Evolutionary conservation across 2,888 invertebrate species (phyloP), one percentile per base, ranked within the genome.

Genomic region (Abrostola tripartita): DNA sequence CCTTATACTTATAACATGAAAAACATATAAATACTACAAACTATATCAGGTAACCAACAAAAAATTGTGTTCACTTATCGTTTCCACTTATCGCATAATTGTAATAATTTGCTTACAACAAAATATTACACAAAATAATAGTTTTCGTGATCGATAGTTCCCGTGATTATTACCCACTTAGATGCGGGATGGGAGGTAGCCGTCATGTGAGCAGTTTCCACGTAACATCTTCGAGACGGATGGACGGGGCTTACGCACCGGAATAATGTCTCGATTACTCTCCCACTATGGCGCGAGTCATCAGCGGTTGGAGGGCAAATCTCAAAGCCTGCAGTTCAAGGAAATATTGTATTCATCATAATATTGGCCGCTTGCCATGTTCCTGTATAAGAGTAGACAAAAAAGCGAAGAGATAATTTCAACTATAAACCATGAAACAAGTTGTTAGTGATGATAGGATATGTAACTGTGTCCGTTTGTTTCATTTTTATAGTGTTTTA

Each of bases 181-280:
- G 62, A 61, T 71, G 68, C 49, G 62, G 52, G 63, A 65, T 69
- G 70, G 76, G 73, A 68, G 73, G 62, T 74, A 72, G 72, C 74
- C 71, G 71, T 76, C 79, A 76, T 79, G 81, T 77, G 83, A 86
- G 86, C 84, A 87, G 85, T 87, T 90, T 90, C 83, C 87, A 84
- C 84, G 84, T 87, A 83, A 81, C 85, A 75, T 85, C 82, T 79
- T 83, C 78, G 85, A 74, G 83, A 83, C 76, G 86, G 85, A 82
- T 86, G 86, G 88, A 84, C 84, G 87, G 83, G 79, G 79, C 85
- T 86, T 86, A 89, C 88, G 84, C 86, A 87, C 86, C 85, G 90
- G 88, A 90, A 90, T 92, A 91, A 92, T 90, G 87, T 88, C 88
- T 88, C 88, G 90, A 91, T 91, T 90, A 88, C 87, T 79, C 76